Evolutionary conservation across 2,113 vertebrate genomes (phyloP).

Genomic region (Mohoua ochrocephala): DNA sequence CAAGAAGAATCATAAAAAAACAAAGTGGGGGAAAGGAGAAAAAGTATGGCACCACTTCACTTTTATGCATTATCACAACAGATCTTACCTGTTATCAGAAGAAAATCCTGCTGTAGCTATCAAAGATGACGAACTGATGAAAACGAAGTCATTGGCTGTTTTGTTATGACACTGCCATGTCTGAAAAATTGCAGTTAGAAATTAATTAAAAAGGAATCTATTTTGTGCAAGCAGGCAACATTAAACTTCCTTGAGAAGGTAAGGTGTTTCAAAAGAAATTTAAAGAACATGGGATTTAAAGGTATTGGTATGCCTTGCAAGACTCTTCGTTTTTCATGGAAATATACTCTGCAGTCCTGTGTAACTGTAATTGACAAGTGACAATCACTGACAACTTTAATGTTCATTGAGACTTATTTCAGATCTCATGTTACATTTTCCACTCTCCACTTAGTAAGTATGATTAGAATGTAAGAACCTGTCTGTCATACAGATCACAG

Average conservation of each 20-base stretch:
- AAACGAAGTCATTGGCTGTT: slow-evolving; percentile 95
- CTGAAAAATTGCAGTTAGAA: slow-evolving; percentile 69
- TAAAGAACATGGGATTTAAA: neutral
- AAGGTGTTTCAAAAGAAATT: neutral
- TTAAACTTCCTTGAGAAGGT: neutral
- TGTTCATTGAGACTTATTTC: too few relatives aligned
- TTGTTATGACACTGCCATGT: slow-evolving; percentile 97
- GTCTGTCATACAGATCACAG: neutral
- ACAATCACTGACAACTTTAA: neutral
- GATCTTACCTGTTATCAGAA: slow-evolving; percentile 88
- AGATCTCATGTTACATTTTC: neutral
- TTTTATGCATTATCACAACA: neutral
- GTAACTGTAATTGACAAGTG: neutral
- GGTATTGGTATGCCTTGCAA: neutral
- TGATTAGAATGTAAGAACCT: neutral
- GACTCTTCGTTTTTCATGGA: neutral
- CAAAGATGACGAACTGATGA: slow-evolving; percentile 93
- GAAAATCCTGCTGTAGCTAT: slow-evolving; percentile 95
- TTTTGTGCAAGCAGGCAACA: neutral
- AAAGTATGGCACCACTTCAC: neutral
- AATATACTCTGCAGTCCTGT: neutral
- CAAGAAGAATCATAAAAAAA: neutral
- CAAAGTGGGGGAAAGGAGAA: neutral
- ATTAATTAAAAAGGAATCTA: neutral
- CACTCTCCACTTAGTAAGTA: neutral